These are phyloP conservation scores for Lordiphosa andalusiaca DNA, from an alignment of 2,888 invertebrate genomes.

Conservation along the genomic window DNA sequence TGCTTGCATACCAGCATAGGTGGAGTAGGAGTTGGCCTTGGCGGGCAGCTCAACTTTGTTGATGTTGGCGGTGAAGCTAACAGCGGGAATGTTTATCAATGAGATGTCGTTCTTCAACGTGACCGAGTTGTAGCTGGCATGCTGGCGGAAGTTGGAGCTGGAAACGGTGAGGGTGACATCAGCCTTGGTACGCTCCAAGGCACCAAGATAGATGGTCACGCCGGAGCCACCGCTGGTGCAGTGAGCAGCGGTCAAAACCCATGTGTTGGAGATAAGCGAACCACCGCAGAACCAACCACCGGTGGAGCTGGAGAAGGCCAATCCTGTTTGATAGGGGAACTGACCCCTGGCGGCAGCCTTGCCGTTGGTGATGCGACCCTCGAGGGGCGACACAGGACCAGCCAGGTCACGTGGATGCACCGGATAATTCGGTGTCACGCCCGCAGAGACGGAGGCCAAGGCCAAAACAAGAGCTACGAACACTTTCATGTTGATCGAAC, in stretches of 20 bases:
- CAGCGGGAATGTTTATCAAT: constrained; percentile 52
- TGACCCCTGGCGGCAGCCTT: constrained; percentile 47
- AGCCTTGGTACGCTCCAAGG: constrained; percentile 55
- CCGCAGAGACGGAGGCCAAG: constrained; percentile 59
- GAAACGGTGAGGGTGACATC: constrained; percentile 46
- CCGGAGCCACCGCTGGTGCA: constrained; percentile 60
- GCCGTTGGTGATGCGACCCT: constrained; percentile 72
- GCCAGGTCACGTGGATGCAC: constrained; percentile 52
- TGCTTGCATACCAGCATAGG: constrained; percentile 69
- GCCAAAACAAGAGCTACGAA: constrained; percentile 57
- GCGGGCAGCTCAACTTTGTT: constrained; percentile 46
- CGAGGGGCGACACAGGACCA: constrained; percentile 9
- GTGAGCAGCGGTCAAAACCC: constrained; percentile 71
- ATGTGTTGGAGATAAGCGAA: constrained; percentile 54
- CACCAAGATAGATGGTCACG: constrained; percentile 56
- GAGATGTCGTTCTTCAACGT: constrained; percentile 68
- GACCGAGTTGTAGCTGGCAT: constrained; percentile 68
- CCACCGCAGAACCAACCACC: constrained; percentile 70
- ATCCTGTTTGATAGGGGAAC: constrained; percentile 69
- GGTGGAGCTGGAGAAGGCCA: constrained; percentile 44
- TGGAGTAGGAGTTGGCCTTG: constrained; percentile 45
- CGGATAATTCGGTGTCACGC: constrained; percentile 34
- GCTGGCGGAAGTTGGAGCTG: constrained; percentile 71
- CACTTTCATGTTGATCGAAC: constrained; percentile 54
- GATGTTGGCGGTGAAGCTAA: constrained; percentile 33